Percentiles rank a stretch among this genome's conserved stretches.
phyloP scores from a whole-genome alignment of 2,797 vertebrate genomes.

The Passerculus sandwichensis region DNA sequence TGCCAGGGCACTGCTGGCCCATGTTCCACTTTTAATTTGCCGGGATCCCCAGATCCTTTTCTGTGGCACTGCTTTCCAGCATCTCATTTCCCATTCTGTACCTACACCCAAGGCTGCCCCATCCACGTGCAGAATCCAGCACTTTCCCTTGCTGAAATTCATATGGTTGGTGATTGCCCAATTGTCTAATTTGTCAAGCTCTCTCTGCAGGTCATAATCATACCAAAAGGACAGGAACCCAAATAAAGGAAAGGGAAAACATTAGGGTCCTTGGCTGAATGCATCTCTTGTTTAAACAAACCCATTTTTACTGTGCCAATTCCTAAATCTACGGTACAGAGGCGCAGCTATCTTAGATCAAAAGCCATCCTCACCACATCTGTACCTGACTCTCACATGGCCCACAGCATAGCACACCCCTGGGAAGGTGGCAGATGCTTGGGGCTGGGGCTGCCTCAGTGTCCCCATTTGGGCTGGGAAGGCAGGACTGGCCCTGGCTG shows the following conservation, averaged over 20 bases:
- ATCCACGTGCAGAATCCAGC: background rate
- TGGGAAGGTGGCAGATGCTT: background rate
- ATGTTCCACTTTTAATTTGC: accelerated
- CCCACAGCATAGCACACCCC: accelerated
- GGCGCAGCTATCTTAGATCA: background rate
- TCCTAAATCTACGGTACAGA: background rate
- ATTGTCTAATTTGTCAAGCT: background rate
- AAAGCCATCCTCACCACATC: background rate
- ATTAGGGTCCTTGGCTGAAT: background rate
- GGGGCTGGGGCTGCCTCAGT: background rate
- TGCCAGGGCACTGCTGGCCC: background rate
- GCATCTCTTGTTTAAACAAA: background rate
- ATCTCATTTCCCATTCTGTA: background rate
- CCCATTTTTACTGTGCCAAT: background rate
- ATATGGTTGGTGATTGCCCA: background rate
- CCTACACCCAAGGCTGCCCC: accelerated
- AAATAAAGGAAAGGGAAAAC: background rate
- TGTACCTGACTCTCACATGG: no score
- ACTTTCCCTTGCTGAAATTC: background rate
- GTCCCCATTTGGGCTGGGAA: background rate
- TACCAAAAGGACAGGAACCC: background rate
- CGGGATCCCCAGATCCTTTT: background rate
- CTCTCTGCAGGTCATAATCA: background rate
- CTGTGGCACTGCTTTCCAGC: background rate
- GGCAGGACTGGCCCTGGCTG: background rate